Conservation (phyloP, 2,113 vertebrate species). For the Oreochromis niloticus region DNA sequence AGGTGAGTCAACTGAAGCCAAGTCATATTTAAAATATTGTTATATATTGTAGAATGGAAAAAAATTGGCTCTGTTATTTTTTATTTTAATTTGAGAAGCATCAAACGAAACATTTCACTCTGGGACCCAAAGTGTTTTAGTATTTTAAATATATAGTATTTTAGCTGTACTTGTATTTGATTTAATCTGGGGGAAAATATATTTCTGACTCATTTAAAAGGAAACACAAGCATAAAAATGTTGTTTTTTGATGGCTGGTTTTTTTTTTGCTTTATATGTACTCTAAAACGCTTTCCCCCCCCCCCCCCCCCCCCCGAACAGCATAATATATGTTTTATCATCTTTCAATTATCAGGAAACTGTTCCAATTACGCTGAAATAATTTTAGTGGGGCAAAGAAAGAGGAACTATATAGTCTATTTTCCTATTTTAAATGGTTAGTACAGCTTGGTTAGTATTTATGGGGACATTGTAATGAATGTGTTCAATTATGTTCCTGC, state of each 20-base stretch:
- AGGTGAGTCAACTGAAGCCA: slow-evolving; percentile 71
- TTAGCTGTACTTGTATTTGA: background rate
- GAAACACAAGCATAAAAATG: background rate
- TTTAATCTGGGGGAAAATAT: background rate
- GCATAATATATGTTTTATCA: background rate
- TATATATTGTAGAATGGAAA: background rate
- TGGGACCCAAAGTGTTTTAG: background rate
- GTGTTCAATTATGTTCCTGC: background rate
- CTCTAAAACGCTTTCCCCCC: background rate
- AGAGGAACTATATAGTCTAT: background rate
- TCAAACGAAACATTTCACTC: background rate
- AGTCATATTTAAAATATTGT: background rate
- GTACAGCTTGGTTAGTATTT: background rate
- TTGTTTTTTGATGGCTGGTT: background rate
- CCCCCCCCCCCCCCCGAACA: background rate
- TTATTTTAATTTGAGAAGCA: background rate
- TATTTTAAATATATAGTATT: background rate
- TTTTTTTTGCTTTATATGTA: background rate
- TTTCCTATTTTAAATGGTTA: background rate
- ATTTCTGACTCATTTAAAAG: background rate
- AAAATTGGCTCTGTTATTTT: background rate
- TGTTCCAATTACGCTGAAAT: background rate
- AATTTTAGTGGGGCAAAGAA: background rate
- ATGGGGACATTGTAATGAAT: background rate
- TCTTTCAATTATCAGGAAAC: slow-evolving; percentile 4